Conservation (phyloP, 2,797 vertebrate genomes). For the Chaenodraco wilsoni region DNA sequence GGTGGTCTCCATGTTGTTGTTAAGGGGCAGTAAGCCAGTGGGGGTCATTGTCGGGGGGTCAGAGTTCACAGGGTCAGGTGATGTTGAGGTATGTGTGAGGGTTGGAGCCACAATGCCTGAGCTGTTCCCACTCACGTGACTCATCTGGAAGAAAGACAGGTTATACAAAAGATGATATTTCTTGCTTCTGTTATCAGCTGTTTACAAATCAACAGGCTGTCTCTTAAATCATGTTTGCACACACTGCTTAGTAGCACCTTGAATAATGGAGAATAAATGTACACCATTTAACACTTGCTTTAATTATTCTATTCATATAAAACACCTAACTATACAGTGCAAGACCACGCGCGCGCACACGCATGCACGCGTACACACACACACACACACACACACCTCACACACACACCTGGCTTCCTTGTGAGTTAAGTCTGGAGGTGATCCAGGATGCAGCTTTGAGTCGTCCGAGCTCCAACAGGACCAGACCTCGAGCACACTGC, state of each 20-base stretch:
- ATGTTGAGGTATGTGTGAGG: conserved; percentile 55
- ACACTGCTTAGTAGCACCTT: not conserved
- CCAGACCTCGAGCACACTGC: conserved; percentile 92
- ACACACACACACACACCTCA: too few species aligned
- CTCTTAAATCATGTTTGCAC: not conserved
- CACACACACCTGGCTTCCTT: conserved; percentile 88
- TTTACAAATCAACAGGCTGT: not conserved
- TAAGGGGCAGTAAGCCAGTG: conserved; percentile 73
- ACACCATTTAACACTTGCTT: too few species aligned
- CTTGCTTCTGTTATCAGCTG: not conserved
- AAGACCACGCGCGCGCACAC: too few species aligned
- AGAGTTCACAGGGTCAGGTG: conserved; percentile 73
- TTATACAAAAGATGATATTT: not conserved
- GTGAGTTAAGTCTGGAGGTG: conserved; percentile 84
- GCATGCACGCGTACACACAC: too few species aligned
- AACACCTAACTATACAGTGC: too few species aligned
- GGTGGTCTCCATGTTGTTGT: conserved; percentile 76
- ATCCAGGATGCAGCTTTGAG: conserved; percentile 92
- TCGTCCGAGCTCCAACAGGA: conserved; percentile 92
- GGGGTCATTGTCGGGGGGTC: conserved; percentile 58
- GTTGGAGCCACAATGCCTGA: conserved; percentile 73
- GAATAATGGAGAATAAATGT: not conserved
- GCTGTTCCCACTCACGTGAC: conserved; percentile 78
- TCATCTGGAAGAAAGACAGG: conserved; percentile 76
- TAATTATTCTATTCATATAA: too few species aligned